phyloP scores from a whole-genome alignment of 2,888 invertebrate species.

The Barypeithes pellucidus region DNA sequence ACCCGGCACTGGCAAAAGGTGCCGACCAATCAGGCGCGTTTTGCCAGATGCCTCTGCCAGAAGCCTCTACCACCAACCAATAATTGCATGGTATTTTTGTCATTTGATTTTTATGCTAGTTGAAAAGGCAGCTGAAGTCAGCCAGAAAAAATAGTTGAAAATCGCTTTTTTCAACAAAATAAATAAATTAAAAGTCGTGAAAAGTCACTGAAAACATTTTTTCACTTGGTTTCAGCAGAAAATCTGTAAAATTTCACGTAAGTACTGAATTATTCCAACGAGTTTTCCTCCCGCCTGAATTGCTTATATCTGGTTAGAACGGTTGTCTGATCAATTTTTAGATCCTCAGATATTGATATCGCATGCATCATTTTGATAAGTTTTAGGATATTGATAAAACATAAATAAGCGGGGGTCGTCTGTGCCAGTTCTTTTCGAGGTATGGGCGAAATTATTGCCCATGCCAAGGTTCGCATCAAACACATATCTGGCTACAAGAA shows the following conservation, averaged over 20 bases:
- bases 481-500: constrained; percentile 59
- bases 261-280: constrained; percentile 59
- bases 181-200: constrained; percentile 64
- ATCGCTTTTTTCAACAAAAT: constrained; percentile 67
- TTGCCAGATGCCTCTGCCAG: constrained; percentile 71
- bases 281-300: constrained; percentile 30
- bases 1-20: constrained; percentile 57
- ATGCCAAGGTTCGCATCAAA: constrained; percentile 67
- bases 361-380: constrained; percentile 63
- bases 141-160: constrained; percentile 67
- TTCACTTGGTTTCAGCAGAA: constrained; percentile 60
- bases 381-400: constrained; percentile 69
- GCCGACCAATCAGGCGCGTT: constrained; percentile 56
- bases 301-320: constrained; percentile 4
- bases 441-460: constrained; percentile 69
- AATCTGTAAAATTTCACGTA: constrained; percentile 69
- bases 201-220: constrained; percentile 60
- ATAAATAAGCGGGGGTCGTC: constrained; percentile 60
- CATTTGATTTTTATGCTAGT: constrained; percentile 65
- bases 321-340: constrained; percentile 40
- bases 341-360: constrained; percentile 54
- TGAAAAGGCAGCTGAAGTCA: constrained; percentile 60
- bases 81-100: constrained; percentile 62
- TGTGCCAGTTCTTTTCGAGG: constrained; percentile 64
- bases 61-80: constrained; percentile 66